Evolutionary conservation across 2,113 vertebrate genomes (phyloP), one percentile per base, ranked within the genome.

Genomic region (Dromas ardeola): DNA sequence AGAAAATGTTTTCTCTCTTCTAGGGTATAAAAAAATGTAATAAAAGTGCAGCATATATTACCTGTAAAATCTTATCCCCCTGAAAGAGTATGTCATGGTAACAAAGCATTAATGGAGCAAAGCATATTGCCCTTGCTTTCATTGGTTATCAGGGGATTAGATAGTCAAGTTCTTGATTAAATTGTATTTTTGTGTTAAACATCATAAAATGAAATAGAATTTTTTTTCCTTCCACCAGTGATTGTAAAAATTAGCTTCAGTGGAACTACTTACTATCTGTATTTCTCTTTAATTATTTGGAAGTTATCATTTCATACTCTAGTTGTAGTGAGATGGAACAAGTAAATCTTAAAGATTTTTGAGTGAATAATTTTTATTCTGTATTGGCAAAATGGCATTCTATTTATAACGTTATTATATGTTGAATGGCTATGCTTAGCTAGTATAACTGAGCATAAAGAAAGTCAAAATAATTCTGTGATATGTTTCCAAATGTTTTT

Each of bases 171-270:
- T 90, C 86, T 89, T 82, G 56, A 69, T 89, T 83, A 93, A 94
- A 93, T 70, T 84, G 40, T 85, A 40, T 78, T 73, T 88, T 95
- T 97, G 13, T 38, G 12, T 96, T 95, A 94, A 94, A 83, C 25
- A 15, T 21, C 21, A 43, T 95, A 88, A 86, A 95, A 89, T 94
- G 30, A 90, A 95, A 56, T 55, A 87, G 27, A 67, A 13, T 26
- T 63, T 36, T 82, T 66, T 88, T 83, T 27, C 22, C 36, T 88
- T 84, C 55, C 7, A 73, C 34, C 36, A 62, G 13, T 56, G 47
- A 58, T 62, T 91, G 40, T 89, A 87, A 88, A 96, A 96, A 72
- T 85, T 87, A 88, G 29, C 40, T 84, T 95, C 83, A 78, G 53
- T 94, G 87, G 72, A 81, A 66, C n/a, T n/a, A 85, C 34, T 87